A percentile compares a stretch with the other conserved stretches of the same genome.
phyloP scores from a whole-genome alignment of 2,113 vertebrate species.

The Pachycephala philippinensis region DNA sequence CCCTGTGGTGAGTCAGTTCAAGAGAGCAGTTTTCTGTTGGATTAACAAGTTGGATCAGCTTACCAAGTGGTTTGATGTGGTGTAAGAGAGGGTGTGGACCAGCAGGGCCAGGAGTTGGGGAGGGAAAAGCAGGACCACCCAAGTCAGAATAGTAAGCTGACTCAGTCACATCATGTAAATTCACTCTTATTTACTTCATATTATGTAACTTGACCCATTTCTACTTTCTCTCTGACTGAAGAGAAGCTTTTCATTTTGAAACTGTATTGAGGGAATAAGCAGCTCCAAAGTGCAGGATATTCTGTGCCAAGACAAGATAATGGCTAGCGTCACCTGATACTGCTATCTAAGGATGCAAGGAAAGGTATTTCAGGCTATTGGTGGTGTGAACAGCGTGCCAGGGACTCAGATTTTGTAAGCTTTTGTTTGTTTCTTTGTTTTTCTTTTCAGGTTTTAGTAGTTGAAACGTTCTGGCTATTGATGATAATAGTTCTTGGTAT shows the following conservation, averaged over 20 bases:
- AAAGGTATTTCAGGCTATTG: neutral
- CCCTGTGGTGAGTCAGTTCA: constrained; percentile 25
- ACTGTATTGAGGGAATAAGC: neutral
- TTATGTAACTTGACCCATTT: neutral
- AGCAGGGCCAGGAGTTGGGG: neutral
- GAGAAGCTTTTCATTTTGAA: neutral
- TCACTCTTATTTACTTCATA: neutral
- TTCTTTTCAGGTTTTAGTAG: neutral
- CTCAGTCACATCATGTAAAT: neutral
- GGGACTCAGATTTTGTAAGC: neutral
- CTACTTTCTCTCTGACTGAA: neutral
- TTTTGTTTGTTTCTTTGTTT: neutral
- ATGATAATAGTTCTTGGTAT: neutral
- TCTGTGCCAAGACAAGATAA: neutral
- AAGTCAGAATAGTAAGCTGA: neutral
- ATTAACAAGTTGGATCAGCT: constrained; percentile 14
- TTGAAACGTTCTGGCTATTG: neutral
- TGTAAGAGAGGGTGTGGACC: constrained; percentile 51
- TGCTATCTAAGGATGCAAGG: neutral
- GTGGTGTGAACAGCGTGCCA: neutral
- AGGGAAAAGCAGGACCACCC: constrained; percentile 45
- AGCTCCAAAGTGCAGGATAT: neutral
- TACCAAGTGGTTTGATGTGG: constrained; percentile 36
- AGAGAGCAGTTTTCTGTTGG: constrained; percentile 16
- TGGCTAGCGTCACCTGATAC: neutral